Conservation (phyloP, 2,888 invertebrate genomes). For the Aporophyla lueneburgensis region DNA sequence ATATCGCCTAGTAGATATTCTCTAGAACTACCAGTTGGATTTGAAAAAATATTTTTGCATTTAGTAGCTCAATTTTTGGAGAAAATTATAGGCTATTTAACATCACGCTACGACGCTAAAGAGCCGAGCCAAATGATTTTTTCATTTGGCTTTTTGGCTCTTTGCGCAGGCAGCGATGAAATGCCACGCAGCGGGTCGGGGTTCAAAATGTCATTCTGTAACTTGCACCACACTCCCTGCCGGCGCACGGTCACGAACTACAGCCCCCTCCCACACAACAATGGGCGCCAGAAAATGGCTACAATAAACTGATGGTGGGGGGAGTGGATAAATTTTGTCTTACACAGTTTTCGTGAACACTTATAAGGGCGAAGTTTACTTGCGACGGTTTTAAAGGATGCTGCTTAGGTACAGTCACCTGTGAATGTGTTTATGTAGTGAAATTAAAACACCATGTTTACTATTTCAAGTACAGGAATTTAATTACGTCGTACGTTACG, state of each 20-base stretch:
- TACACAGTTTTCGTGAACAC: conserved; percentile 62
- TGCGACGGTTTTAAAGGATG: conserved; percentile 8
- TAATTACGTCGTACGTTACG: too few relatives aligned
- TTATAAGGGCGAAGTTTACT: conserved; percentile 57
- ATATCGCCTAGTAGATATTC: too few relatives aligned
- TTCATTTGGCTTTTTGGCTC: too few relatives aligned
- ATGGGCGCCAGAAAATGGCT: conserved; percentile 75
- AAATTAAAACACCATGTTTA: not conserved
- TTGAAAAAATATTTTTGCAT: too few relatives aligned
- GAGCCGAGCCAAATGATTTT: too few relatives aligned
- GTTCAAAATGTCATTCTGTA: not conserved
- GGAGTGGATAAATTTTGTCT: conserved; percentile 73
- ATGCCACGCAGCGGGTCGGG: too few relatives aligned
- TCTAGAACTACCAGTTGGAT: too few relatives aligned
- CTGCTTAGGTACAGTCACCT: not conserved
- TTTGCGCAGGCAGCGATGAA: too few relatives aligned
- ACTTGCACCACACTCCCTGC: conserved; percentile 48
- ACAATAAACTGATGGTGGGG: conserved; percentile 74
- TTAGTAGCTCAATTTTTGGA: too few relatives aligned
- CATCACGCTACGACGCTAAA: too few relatives aligned
- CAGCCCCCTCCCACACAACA: conserved; percentile 67
- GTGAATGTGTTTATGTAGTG: not conserved
- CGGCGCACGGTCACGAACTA: conserved; percentile 70
- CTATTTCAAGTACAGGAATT: accelerated
- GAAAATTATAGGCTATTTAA: too few relatives aligned